Percentiles rank a stretch among this genome's conserved stretches.
Evolutionary conservation across 2,113 vertebrate species (phyloP).

Genomic region (Microtus oregoni): DNA sequence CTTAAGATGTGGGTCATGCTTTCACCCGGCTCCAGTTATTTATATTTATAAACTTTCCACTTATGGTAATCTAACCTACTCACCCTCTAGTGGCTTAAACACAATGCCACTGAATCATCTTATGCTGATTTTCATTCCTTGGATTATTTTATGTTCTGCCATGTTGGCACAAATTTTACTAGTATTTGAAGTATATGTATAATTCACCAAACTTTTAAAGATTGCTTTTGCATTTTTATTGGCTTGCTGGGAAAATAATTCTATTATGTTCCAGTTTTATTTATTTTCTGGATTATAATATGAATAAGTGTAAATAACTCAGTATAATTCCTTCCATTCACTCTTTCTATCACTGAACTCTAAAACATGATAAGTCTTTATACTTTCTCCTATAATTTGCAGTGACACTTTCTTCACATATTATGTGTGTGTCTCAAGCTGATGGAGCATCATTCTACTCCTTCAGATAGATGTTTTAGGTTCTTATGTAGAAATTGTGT

Average conservation of each 20-base stretch:
- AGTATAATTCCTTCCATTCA: neutral
- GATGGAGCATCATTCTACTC: neutral
- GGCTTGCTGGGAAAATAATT: neutral
- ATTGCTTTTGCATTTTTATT: neutral
- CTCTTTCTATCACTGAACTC: neutral
- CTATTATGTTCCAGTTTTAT: neutral
- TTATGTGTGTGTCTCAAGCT: neutral
- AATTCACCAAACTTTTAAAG: conserved; percentile 1
- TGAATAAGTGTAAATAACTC: neutral
- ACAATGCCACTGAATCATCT: neutral
- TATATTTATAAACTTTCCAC: neutral
- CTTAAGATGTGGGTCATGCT: neutral
- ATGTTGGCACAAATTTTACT: neutral
- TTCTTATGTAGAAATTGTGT: neutral
- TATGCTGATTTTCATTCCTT: neutral
- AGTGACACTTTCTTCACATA: neutral
- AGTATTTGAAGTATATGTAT: neutral
- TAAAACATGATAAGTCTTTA: neutral
- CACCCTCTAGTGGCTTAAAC: neutral
- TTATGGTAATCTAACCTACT: neutral
- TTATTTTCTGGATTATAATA: neutral
- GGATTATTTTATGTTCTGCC: neutral
- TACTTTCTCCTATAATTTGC: neutral
- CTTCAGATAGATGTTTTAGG: neutral
- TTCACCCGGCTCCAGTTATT: neutral